A percentile compares a stretch with the other conserved stretches of the same genome.
Evolutionary conservation across 1,140 invertebrate genomes (phyloP).

Genomic region (Megathymus violae): DNA sequence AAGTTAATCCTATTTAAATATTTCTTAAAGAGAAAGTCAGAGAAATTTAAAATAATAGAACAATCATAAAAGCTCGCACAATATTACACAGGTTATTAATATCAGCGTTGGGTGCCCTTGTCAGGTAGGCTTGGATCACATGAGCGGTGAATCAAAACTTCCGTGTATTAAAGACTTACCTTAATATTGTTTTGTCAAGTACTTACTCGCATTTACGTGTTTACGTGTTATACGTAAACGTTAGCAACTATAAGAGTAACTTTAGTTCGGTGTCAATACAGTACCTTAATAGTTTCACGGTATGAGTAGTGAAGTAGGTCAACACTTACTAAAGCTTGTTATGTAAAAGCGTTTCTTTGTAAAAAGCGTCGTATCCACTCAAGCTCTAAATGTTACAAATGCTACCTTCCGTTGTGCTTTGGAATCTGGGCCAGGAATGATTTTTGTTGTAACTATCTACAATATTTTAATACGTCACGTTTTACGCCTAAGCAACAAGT

Average conservation of each 20-base stretch:
- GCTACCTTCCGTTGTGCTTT: slow-evolving; percentile 8
- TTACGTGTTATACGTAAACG: no score
- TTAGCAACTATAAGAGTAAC: not conserved
- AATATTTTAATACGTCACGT: not conserved
- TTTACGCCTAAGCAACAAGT: not conserved
- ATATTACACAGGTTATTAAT: no score
- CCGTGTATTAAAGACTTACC: no score
- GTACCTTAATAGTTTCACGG: slow-evolving; percentile 2
- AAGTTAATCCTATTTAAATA: no score
- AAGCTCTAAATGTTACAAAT: not conserved
- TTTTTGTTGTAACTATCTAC: slow-evolving; percentile 7
- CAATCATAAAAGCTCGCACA: no score
- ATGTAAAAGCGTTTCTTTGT: slow-evolving; percentile 20
- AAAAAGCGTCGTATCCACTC: slow-evolving; percentile 15
- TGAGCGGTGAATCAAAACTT: no score
- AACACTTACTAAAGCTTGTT: slow-evolving; percentile 10
- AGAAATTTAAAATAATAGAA: no score
- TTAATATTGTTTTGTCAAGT: no score
- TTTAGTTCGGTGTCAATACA: not conserved
- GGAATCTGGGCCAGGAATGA: not conserved
- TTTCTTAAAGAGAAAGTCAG: no score
- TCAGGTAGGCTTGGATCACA: no score
- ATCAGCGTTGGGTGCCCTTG: no score
- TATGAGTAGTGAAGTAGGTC: slow-evolving; percentile 4
- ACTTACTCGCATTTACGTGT: no score